phyloP scores from a whole-genome alignment of 2,797 vertebrate genomes.

The Siniperca undulata region DNA sequence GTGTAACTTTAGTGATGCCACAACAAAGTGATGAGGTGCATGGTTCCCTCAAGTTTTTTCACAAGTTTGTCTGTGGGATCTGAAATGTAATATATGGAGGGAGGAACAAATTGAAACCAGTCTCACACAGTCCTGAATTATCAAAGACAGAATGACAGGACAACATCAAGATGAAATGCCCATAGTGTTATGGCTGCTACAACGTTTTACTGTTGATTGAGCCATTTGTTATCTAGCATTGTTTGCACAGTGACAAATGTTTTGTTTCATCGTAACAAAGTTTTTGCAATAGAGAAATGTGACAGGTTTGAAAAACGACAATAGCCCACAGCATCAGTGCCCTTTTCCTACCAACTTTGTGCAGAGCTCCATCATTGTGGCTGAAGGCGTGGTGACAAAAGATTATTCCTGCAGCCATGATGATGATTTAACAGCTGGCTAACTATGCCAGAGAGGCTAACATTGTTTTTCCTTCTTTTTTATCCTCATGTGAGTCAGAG shows the following conservation, averaged over 20 bases:
- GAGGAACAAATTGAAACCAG: not conserved
- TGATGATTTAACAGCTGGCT: constrained; percentile 45
- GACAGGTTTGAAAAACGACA: constrained; percentile 31
- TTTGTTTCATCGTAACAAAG: constrained; percentile 32
- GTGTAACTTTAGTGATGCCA: not conserved
- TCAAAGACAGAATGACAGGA: not conserved
- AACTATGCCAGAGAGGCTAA: constrained; percentile 16
- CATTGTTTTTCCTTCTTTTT: constrained; percentile 33
- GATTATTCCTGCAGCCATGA: constrained; percentile 21
- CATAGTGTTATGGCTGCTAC: not conserved
- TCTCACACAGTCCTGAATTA: not conserved
- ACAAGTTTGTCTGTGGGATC: not conserved
- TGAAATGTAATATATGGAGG: not conserved
- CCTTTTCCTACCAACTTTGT: constrained; percentile 8
- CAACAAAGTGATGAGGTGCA: not conserved
- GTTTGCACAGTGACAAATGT: constrained; percentile 1
- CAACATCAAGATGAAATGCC: not conserved
- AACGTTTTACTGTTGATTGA: constrained; percentile 1
- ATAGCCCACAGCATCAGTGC: not conserved
- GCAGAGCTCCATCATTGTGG: constrained; percentile 24
- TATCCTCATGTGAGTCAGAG: constrained; percentile 38
- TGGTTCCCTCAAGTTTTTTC: constrained; percentile 6
- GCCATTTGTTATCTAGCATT: constrained; percentile 20
- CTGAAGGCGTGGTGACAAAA: constrained; percentile 23
- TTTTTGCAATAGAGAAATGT: constrained; percentile 9